Evolutionary conservation across 2,888 invertebrate genomes (phyloP), one percentile per base, ranked within the genome.

Genomic region (Deroplatys truncata): DNA sequence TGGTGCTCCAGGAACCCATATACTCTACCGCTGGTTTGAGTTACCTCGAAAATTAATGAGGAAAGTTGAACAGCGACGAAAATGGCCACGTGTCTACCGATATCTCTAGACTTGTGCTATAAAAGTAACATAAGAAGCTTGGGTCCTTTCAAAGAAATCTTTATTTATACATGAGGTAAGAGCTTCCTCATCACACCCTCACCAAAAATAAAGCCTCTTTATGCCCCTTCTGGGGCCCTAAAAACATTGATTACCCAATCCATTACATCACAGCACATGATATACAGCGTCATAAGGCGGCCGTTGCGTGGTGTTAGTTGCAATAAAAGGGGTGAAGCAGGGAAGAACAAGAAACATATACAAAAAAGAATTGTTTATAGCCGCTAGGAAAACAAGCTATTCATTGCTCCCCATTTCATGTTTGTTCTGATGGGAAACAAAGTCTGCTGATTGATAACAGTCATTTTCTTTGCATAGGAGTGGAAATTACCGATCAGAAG

Each of bases 381-480:
- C 25, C 56, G 3, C 56, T 20, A 16, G 20, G 25, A 72, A 72
- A 72, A 72, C 56, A 72, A 72, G 56, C 56, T 72, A 72, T 72
- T 72, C 56, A 72, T 72, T 72, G 56, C 56, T 72, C 56, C 56
- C 56, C 56, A 20, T 72, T 72, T 72, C 20, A 72, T 72, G 56
- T 72, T 20, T 72, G 56, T 72, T 72, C 20, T 72, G 25, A 25
- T 72, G 56, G 56, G 25, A 72, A 72, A 16, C 20, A 20, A 72
- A 72, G 25, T 35, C 43, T 16, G 16, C 82, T 87, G 87, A 87
- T 87, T 87, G 87, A 87, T 87, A 43, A 25, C 4, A 2, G 10
- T 25, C 35, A 28, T 82, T 87, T 87, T 87, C 82, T 82, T 87
- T 87, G 82, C 87, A 82, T 87, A 87, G 82, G 82, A n/a, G 87